Base-by-base conservation (phyloP, 2,797 vertebrate genomes). In the Crenichthys baileyi region DNA sequence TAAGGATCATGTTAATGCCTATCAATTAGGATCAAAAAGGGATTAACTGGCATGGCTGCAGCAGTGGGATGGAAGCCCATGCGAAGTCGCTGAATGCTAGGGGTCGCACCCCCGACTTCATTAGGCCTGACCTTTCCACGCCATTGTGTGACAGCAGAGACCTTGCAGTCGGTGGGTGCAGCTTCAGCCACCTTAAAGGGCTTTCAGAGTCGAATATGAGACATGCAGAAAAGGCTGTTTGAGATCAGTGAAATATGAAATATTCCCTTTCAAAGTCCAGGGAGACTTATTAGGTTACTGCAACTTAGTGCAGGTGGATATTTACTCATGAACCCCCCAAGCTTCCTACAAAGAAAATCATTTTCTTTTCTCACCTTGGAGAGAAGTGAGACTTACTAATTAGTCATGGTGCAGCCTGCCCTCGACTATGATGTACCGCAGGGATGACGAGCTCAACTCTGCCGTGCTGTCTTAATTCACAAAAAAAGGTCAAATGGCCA, bases 91-190 rank as follows among this genome's bases (percentile, higher is more conserved):
- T 95, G 95, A 96, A 96, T 94, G 94, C 95, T 93, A 93, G 93
- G 95, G 96, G 96, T 96, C 96, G 95, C 93, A 93, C 94, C 89
- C 94, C 94, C 91, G 92, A 95, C 95, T 95, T 94, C 77, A 89
- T 97, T 96, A 96, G 96, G 95, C 95, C 96, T 98, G 97, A 97
- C 95, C 95, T 96, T 95, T 95, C 89, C 93, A 89, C 91, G 80
- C 93, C 92, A 93, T 94, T 94, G 94, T 94, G 92, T 85, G 90
- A 92, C 86, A 91, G 91, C 82, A 92, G 90, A 91, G 88, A 93
- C 84, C 92, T 88, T 88, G 88, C 89, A 88, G 92, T 92, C 87
- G 88, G 88, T 53, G 80, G 80, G 46, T 77, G 80, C 80, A 75
- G 80, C 20, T 78, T 89, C 77, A 79, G 78, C 85, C 85, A 88